A percentile compares a stretch with the other conserved stretches of the same genome.
Conservation (phyloP, 2,888 invertebrate species). For the Creontiades dilutus region DNA sequence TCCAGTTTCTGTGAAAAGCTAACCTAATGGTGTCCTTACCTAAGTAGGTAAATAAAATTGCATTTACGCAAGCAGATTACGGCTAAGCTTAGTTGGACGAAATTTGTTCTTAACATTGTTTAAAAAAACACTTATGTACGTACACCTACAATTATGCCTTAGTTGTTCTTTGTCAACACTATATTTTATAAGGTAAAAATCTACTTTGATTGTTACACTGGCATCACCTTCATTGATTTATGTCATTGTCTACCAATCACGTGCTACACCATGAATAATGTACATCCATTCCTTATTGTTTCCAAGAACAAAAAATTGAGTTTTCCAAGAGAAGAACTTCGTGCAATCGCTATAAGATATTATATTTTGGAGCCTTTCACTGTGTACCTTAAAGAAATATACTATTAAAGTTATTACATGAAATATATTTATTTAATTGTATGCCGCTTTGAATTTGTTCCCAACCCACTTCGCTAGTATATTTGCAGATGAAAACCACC, state of each 20-base stretch:
- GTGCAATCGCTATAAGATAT: slow-evolving; percentile 50
- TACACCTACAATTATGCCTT: neutral
- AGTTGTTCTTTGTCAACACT: neutral
- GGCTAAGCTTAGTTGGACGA: neutral
- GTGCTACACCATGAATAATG: too few species aligned
- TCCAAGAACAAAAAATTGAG: neutral
- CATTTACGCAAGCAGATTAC: slow-evolving; percentile 27
- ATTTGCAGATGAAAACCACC: too few species aligned
- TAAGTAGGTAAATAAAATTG: slow-evolving; percentile 20
- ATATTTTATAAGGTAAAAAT: neutral
- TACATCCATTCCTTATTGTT: neutral
- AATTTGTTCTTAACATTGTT: too few species aligned
- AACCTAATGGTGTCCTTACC: neutral
- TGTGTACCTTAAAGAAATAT: slow-evolving; percentile 55
- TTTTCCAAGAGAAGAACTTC: neutral
- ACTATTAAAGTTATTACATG: slow-evolving; percentile 51
- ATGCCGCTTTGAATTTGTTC: neutral
- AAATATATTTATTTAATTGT: slow-evolving; percentile 67
- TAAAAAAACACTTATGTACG: too few species aligned
- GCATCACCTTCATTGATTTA: too few species aligned
- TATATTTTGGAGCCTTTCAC: slow-evolving; percentile 48
- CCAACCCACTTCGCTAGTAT: neutral
- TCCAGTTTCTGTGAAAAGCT: neutral
- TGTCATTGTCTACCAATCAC: too few species aligned
- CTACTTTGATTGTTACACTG: neutral